A percentile compares a stretch with the other conserved stretches of the same genome.
Conservation (phyloP, 2,797 vertebrate genomes). For the Xenentodon cancila region DNA sequence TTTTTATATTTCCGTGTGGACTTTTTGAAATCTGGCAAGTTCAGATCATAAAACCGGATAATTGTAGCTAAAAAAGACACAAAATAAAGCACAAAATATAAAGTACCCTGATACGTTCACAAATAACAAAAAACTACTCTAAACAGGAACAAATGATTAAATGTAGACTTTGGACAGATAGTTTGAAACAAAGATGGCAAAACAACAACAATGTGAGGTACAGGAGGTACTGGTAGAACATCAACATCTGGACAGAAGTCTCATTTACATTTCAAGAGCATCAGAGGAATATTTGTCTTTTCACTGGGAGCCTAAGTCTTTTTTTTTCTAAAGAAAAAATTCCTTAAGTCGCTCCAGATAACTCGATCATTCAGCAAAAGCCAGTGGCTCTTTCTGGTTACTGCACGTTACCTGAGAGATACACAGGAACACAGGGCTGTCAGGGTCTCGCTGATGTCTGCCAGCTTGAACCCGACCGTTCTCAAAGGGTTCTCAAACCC, state of each 20-base stretch:
- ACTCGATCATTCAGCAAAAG: slow-evolving; percentile 45
- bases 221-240: slow-evolving; percentile 32
- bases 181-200: slow-evolving; percentile 10
- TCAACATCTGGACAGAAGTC: slow-evolving; percentile 57
- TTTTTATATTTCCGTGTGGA: neutral
- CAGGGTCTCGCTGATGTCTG: slow-evolving; percentile 49
- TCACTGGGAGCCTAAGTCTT: slow-evolving; percentile 54
- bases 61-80: slow-evolving; percentile 27
- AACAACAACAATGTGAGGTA: slow-evolving; percentile 44
- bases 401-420: slow-evolving; percentile 46
- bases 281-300: slow-evolving; percentile 35
- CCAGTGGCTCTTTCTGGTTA: slow-evolving; percentile 47
- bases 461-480: slow-evolving; percentile 34
- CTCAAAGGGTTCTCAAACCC: slow-evolving; percentile 12
- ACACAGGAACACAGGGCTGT: slow-evolving; percentile 34
- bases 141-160: slow-evolving; percentile 3
- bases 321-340: neutral
- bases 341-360: slow-evolving; percentile 56
- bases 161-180: slow-evolving; percentile 38
- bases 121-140: slow-evolving; percentile 32
- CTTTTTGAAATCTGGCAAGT: neutral
- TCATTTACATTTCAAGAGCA: slow-evolving; percentile 29
- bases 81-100: slow-evolving; percentile 32
- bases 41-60: slow-evolving; percentile 12
- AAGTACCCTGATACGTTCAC: slow-evolving; percentile 73